Base-by-base conservation (phyloP, 1,140 invertebrate genomes). In the Choristoneura fumiferana region DNA sequence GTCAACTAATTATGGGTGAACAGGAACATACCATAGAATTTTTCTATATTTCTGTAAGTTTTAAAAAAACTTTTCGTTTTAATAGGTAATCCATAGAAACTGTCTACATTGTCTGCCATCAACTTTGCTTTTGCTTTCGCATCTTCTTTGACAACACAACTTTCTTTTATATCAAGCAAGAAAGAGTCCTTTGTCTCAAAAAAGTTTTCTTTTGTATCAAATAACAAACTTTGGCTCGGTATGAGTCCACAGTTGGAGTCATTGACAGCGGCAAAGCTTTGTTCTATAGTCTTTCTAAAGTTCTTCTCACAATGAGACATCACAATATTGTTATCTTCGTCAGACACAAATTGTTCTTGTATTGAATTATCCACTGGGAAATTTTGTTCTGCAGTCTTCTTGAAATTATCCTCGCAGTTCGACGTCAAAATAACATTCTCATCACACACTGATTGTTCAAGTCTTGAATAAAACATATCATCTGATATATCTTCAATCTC, bases 111-210 rank as follows among this genome's bases (percentile, higher is more conserved):
- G 35, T 15, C 22, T 52, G 55, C 52, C 13, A 65, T 29, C 43
- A 38, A 38, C 9, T 40, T 10, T 40, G 13, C 45, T 29, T 37
- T 57, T 45, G 57, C 59, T 67, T 77, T 76, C 14, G 53, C 33
- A 60, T 56, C 17, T 55, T 76, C 69, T 33, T 57, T 29, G 18
- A 78, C 34, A 52, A 76, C 62, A 18, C 65, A 69, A 65, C 70
- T 81, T 60, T 84, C 76, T 58, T 74, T 73, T 15, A 84, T 76
- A 53, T 85, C 76, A 13, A 85, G 40, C 54, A 85, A 61, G 60
- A 84, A 86, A 9, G 83, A 86, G 60, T 86, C 80, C 63, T 69
- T 84, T 8, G 76, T 78, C 62, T 86, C 80, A 79, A 82, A 78
- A 14, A 82, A 38, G 13, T 49, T 73, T 37, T 49, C 61, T 54